phyloP scores from a whole-genome alignment of 2,113 vertebrate genomes.

The Cheilinus undulatus region DNA sequence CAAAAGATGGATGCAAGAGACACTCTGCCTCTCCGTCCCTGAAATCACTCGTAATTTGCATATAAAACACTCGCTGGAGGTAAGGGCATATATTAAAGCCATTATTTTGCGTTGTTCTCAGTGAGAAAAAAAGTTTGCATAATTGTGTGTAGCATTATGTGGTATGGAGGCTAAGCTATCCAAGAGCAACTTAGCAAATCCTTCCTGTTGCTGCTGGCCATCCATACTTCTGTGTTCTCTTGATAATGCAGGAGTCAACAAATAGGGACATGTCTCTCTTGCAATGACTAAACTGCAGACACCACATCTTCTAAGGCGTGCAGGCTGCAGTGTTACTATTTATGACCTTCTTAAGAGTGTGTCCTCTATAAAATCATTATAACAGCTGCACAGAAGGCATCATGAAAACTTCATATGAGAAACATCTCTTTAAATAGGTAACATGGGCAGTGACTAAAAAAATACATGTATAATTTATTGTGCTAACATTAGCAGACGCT shows the following conservation, averaged over 20 bases:
- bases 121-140: conserved; percentile 80
- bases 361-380: conserved; percentile 56
- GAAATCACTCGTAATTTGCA: conserved; percentile 85
- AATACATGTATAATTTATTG: not conserved
- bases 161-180: conserved; percentile 64
- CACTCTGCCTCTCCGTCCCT: conserved; percentile 79
- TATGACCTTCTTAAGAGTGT: conserved; percentile 68
- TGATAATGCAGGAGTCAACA: conserved; percentile 78
- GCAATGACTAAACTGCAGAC: conserved; percentile 52
- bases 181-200: conserved; percentile 80
- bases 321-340: conserved; percentile 48
- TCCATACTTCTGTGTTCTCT: conserved; percentile 73
- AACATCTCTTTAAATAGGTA: conserved; percentile 21
- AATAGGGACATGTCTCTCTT: conserved; percentile 57
- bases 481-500: conserved; percentile 6
- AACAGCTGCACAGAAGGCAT: conserved; percentile 21
- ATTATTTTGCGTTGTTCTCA: conserved; percentile 82
- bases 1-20: conserved; percentile 82
- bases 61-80: conserved; percentile 82
- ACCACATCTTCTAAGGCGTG: conserved; percentile 60
- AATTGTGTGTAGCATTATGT: conserved; percentile 78
- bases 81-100: conserved; percentile 85
- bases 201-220: conserved; percentile 80
- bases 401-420: conserved; percentile 10
- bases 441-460: not conserved